A percentile compares a stretch with the other conserved stretches of the same genome.
Conservation (phyloP, 2,888 invertebrate species). For the Eristalis tenax region DNA sequence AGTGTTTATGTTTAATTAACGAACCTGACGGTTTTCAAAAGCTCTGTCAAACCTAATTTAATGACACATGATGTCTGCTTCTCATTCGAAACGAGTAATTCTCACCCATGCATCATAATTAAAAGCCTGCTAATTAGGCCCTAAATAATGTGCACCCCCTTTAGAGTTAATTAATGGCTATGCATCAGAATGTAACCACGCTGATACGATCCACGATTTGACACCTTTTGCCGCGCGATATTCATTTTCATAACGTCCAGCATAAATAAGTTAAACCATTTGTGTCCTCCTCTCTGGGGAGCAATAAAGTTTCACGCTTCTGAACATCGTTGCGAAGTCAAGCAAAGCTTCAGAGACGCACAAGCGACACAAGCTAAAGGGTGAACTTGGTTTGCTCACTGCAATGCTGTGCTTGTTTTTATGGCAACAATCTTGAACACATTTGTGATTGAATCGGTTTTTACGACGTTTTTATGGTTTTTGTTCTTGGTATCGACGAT, state of each 20-base stretch:
- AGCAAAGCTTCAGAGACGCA: neutral
- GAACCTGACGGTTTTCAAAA: too few relatives aligned
- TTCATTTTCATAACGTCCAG: neutral
- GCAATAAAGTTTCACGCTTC: neutral
- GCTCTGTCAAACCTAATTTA: too few relatives aligned
- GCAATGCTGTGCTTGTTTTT: neutral
- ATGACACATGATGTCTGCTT: too few relatives aligned
- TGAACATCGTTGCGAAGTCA: neutral
- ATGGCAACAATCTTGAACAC: neutral
- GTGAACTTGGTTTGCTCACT: neutral
- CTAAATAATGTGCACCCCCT: neutral
- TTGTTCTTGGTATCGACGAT: neutral
- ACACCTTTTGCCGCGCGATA: neutral
- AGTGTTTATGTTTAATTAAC: too few relatives aligned
- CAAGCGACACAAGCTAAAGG: neutral
- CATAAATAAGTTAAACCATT: neutral
- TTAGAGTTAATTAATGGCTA: neutral
- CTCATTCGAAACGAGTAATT: too few relatives aligned
- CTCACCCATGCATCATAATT: too few relatives aligned
- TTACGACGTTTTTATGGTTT: neutral
- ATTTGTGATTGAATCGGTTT: constrained; percentile 1
- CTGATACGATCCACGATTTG: neutral
- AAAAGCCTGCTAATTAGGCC: too few relatives aligned
- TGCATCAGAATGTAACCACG: neutral
- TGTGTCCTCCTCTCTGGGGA: neutral